Evolutionary conservation across 1,140 invertebrate genomes (phyloP), one percentile per base, ranked within the genome.

Genomic region (Drosophila orena): DNA sequence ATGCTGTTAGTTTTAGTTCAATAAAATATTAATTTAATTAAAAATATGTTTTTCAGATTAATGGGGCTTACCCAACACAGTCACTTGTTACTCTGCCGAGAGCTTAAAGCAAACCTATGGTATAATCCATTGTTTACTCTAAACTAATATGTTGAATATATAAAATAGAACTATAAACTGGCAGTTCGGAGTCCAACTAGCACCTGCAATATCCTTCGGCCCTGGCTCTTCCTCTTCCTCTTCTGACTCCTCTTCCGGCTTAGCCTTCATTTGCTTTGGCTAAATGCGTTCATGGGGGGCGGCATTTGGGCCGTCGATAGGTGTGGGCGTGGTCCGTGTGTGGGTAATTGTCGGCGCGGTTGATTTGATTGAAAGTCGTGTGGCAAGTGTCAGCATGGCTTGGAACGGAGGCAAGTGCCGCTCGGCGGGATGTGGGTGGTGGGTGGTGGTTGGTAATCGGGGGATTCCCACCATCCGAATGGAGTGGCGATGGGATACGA

Each of bases 351-450:
- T 81, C 81, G 78, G 68, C 73, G 59, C 66, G 72, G 59, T 86
- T 86, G 81, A 86, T 85, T 85, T 85, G 79, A 81, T 81, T 81
- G 81, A 85, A 85, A 85, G 81, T 77, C 73, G 62, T 81, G 77
- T 76, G 72, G 72, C 49, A 76, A 76, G 72, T 76, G 72, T 66
- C 60, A 57, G 72, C 57, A 57, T 43, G 59, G 50, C 30, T 8
- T 30, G 30, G 12, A 73, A 37, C 10, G 50, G 42, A 24, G 11
- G 59, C 59, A 80, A 80, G 65, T 81, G 65, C 57, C 30, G 20
- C 34, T 30, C 11, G 12, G 22, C 10, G 49, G n/a, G n/a, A n/a
- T n/a, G n/a, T n/a, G n/a, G 20, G 54, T 38, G 46, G n/a, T 30
- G 27, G 27, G 7, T 30, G 27, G 7, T 27, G 27, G 27, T 8